Evolutionary conservation across 2,888 invertebrate species (phyloP), one percentile per base, ranked within the genome.

Genomic region (Scaptomyza flava): DNA sequence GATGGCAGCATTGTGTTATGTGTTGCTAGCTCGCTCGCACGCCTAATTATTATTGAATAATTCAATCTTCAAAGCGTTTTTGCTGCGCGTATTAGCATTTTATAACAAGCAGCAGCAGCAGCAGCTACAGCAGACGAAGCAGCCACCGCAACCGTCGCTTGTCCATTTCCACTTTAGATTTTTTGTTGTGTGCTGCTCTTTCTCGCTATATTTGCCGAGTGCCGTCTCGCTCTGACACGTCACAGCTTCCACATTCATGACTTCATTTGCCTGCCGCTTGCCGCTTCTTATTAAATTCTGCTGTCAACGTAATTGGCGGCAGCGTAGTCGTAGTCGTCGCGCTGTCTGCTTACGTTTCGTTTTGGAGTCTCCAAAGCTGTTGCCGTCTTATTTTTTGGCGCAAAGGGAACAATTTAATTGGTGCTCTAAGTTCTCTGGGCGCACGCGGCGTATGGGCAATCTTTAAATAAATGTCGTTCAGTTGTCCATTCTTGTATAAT

Each of bases 1-100:
- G 84, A 70, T 2, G 66, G 47, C 54, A 45, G 30, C 47, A 47
- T 11, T 14, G 12, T 20, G 6, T n/a, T 17, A 31, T 17, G 17
- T 17, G n/a, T 7, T 36, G 63, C 51, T 36, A 57, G 74, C 73
- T 47, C 76, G 63, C 67, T 86, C 60, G 68, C 79, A 74, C 88
- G 89, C 87, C 84, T 89, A 85, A 85, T 85, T 89, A 84, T 84
- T 89, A 85, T 85, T 85, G 84, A 89, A 85, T 85, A 85, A 89
- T 85, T 89, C 84, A 85, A 88, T 84, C 89, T 84, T 88, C 73
- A 79, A 81, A 84, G 84, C 82, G 71, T 73, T 84, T 86, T 88
- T 84, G 84, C 79, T 87, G 85, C 87, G 82, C 84, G 89, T 84
- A 84, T 84, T 85, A 85, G 84, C 84, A 85, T 85, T 85, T 89